Conservation (phyloP, 1,140 invertebrate genomes). For the Chymomyza costata region DNA sequence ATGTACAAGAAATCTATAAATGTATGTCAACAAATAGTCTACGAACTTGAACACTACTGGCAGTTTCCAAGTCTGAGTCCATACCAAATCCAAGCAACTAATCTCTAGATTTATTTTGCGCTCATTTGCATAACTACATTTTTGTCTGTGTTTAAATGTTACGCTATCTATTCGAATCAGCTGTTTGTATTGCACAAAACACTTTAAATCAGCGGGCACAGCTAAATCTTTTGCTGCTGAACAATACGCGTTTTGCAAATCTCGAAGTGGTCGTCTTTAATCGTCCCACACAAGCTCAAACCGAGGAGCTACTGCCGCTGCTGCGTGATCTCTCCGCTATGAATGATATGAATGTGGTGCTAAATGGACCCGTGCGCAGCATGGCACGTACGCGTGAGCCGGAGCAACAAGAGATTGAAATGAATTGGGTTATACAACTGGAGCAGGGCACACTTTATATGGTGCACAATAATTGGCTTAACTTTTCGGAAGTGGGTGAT, state of each 20-base stretch:
- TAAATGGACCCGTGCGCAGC: conserved; percentile 43
- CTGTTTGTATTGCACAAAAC: too few relatives aligned
- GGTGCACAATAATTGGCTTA: conserved; percentile 76
- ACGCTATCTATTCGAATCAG: too few relatives aligned
- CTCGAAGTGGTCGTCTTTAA: conserved; percentile 90
- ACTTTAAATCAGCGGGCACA: too few relatives aligned
- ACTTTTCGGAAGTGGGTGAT: conserved; percentile 80
- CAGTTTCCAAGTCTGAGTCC: too few relatives aligned
- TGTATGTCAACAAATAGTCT: not conserved
- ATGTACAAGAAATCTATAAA: conserved; percentile 76
- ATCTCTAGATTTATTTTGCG: too few relatives aligned
- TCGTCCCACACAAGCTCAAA: conserved; percentile 87
- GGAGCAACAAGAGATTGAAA: conserved; percentile 85
- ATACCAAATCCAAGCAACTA: too few relatives aligned
- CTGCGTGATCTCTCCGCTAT: conserved; percentile 85
- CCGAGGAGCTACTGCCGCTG: conserved; percentile 78
- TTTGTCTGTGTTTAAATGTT: conserved; percentile 21
- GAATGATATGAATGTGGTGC: conserved; percentile 44
- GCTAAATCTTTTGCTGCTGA: conserved; percentile 77
- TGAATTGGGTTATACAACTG: conserved; percentile 54
- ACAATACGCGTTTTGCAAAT: conserved; percentile 85
- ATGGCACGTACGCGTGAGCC: conserved; percentile 28
- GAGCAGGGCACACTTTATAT: conserved; percentile 55
- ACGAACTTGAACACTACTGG: too few relatives aligned
- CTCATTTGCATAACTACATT: too few relatives aligned